Evolutionary conservation across 2,888 invertebrate species (phyloP).

Genomic region (Xiphydria camelus): DNA sequence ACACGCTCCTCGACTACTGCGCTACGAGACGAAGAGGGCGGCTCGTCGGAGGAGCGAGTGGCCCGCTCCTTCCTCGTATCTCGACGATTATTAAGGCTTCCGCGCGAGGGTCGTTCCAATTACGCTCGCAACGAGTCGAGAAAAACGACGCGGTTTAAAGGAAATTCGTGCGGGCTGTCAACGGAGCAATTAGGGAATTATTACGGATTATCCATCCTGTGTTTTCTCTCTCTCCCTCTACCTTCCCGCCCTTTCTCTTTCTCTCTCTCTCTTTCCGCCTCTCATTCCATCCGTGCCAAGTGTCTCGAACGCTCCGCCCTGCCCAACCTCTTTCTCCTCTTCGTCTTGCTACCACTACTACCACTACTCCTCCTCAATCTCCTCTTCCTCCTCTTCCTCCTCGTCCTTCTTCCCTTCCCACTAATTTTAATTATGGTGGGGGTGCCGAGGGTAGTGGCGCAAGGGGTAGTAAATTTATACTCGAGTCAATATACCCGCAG

Average conservation of each 20-base stretch:
- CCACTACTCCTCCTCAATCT: conserved; percentile 11
- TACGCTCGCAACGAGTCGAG: too few species aligned
- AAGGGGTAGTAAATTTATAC: conserved; percentile 29
- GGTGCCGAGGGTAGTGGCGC: conserved; percentile 11
- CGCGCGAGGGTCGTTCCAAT: too few species aligned
- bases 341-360: conserved; percentile 15
- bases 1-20: too few species aligned
- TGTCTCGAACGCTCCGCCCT: not conserved
- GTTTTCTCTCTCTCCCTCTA: too few species aligned
- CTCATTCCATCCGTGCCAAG: not conserved
- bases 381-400: not conserved
- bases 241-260: conserved; percentile 4
- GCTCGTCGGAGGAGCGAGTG: too few species aligned
- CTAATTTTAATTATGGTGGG: conserved; percentile 34
- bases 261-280: too few species aligned
- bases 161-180: conserved; percentile 14
- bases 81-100: too few species aligned
- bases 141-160: conserved; percentile 16
- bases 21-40: too few species aligned
- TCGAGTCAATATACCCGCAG: conserved; percentile 25
- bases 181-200: conserved; percentile 34
- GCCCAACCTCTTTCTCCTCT: not conserved
- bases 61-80: too few species aligned
- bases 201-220: conserved; percentile 30
- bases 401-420: conserved; percentile 8